Base-by-base conservation (phyloP, 2,113 vertebrate species). In the Pogona vitticeps region DNA sequence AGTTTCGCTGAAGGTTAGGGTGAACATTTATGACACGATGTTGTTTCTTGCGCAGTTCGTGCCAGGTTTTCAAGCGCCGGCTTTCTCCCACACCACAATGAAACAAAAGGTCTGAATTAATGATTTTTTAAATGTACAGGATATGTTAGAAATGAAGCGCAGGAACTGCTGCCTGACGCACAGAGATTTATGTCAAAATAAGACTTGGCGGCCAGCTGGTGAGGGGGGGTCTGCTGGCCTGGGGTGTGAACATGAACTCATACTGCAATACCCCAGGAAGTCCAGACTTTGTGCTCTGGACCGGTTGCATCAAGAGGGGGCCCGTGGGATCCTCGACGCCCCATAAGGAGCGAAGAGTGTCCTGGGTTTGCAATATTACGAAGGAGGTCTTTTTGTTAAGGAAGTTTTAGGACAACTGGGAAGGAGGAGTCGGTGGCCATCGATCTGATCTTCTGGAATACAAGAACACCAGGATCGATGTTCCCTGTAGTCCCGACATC, bases 61-160 rank as follows among this genome's bases (percentile, higher is more conserved):
- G 91, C 93, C 91, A 93, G 92, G 78, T 88, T 20, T 85, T 92
- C 40, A 63, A 72, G 42, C 2, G 61, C 89, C 52, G 63, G 89
- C 67, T 85, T 90, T 91, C 90, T 90, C 88, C 46, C 83, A 91
- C 67, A 12, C 21, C 87, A 90, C 88, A 90, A 90, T 36, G 82
- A 93, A 92, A 94, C 93, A 91, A 94, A 95, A 93, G 91, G 89
- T 93, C 94, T 71, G 84, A 91, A 92, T 88, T 92, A 91, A 92
- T 86, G 93, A 87, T 75, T 86, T 93, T 95, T 94, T 94, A 93
- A n/a, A 91, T 77, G 91, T 86, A 90, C 90, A 93, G 93, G 94
- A 94, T 91, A 91, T 81, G 89, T 94, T 93, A 93, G 94, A 94
- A 94, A 92, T 90, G 93, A 95, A 92, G 93, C 88, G 90, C 79